phyloP scores from a whole-genome alignment of 2,888 invertebrate species.

The Cantharis nigra region DNA sequence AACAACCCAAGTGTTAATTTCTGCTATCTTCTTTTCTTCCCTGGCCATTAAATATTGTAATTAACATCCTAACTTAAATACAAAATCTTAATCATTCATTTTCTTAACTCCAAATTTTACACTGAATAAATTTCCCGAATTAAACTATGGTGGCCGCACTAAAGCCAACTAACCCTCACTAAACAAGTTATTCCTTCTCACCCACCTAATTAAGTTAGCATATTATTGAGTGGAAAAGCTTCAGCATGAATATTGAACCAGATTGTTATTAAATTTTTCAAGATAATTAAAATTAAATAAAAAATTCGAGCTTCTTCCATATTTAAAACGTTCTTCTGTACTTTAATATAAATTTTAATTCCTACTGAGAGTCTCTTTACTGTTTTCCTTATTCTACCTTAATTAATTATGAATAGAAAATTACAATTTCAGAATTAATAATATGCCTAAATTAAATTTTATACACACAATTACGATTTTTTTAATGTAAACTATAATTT shows the following conservation, averaged over 20 bases:
- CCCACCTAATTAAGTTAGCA: slow-evolving; percentile 35
- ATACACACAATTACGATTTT: not conserved
- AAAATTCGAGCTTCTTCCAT: not conserved
- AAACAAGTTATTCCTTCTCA: slow-evolving; percentile 30
- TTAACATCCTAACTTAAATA: not conserved
- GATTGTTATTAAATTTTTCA: not conserved
- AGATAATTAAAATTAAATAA: not conserved
- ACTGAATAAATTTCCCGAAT: slow-evolving; percentile 22
- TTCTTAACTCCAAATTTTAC: not conserved
- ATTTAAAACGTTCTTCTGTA: not conserved
- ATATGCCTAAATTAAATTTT: not conserved
- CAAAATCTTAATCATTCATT: not conserved
- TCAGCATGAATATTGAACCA: slow-evolving; percentile 32
- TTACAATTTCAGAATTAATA: not conserved
- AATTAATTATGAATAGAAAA: not conserved
- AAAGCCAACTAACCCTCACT: slow-evolving; percentile 30
- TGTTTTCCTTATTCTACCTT: not conserved
- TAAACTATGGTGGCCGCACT: slow-evolving; percentile 27
- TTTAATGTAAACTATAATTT: not conserved
- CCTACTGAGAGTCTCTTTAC: not conserved
- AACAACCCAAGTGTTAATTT: not conserved
- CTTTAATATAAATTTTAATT: not conserved
- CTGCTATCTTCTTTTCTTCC: not conserved
- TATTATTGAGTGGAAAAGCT: slow-evolving; percentile 34
- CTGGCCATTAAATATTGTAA: not conserved